A percentile compares a stretch with the other conserved stretches of the same genome.
These are phyloP conservation scores for Podiceps cristatus DNA, from an alignment of 2,113 vertebrate genomes.

Conservation along the genomic window DNA sequence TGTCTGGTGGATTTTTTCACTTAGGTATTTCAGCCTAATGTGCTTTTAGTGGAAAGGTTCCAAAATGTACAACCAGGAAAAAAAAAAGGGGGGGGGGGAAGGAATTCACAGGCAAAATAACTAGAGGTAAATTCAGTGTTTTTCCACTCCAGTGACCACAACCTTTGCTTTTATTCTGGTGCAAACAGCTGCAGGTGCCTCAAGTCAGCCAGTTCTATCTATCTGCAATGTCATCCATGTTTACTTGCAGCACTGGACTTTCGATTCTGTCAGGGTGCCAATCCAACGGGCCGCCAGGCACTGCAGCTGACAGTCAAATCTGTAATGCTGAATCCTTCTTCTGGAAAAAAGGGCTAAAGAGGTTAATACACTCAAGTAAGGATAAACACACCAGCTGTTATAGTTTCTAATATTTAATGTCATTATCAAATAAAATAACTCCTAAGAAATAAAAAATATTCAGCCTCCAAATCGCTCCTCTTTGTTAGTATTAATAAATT, in stretches of 20 bases:
- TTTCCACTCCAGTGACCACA: constrained; percentile 84
- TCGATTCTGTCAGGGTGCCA: constrained; percentile 84
- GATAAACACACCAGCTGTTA: constrained; percentile 90
- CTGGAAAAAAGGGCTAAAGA: constrained; percentile 85
- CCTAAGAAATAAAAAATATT: constrained; percentile 67
- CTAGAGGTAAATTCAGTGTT: constrained; percentile 85
- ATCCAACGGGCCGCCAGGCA: constrained; percentile 81
- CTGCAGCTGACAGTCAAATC: constrained; percentile 86
- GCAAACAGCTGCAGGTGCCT: constrained; percentile 86
- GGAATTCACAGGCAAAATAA: constrained; percentile 73
- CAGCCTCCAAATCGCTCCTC: constrained; percentile 23
- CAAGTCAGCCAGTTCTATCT: constrained; percentile 80
- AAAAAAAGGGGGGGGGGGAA: accelerated
- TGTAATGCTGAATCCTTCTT: constrained; percentile 84
- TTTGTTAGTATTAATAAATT: constrained; percentile 71
- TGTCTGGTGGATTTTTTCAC: constrained; percentile 33
- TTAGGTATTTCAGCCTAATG: constrained; percentile 50
- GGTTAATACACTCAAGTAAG: constrained; percentile 91
- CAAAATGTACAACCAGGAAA: constrained; percentile 70
- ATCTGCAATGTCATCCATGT: constrained; percentile 81
- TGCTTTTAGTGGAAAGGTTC: constrained; percentile 75
- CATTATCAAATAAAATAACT: constrained; percentile 83
- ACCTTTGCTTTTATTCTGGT: constrained; percentile 81
- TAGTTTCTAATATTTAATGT: constrained; percentile 87
- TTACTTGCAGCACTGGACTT: constrained; percentile 86